A percentile compares a stretch with the other conserved stretches of the same genome.
Evolutionary conservation across 2,888 invertebrate species (phyloP).

Genomic region (Mayetiola destructor): DNA sequence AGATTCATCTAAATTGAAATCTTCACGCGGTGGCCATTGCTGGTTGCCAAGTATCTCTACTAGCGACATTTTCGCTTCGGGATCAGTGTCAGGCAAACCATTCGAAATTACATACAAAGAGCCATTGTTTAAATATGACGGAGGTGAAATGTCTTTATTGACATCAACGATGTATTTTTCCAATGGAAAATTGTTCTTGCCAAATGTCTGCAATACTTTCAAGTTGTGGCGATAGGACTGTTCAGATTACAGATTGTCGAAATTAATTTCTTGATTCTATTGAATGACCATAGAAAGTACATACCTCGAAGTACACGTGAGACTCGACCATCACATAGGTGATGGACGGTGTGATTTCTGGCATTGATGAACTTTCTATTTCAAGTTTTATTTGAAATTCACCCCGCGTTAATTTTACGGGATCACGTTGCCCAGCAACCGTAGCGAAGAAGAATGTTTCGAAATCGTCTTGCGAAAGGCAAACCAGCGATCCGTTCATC

Average conservation of each 20-base stretch:
- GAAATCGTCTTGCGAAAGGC: constrained; percentile 5
- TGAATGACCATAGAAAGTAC: not conserved
- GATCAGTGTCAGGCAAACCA: not conserved
- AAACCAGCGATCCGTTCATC: constrained; percentile 13
- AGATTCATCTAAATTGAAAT: constrained; percentile 43
- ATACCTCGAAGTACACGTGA: constrained; percentile 13
- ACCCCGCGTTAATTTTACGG: constrained; percentile 8
- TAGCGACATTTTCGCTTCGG: not conserved
- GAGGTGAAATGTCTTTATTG: constrained; percentile 24
- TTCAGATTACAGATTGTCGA: not conserved
- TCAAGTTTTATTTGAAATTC: constrained; percentile 14
- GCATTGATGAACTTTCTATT: not conserved
- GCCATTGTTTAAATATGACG: constrained; percentile 2
- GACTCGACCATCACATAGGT: constrained; percentile 3
- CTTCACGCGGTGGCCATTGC: constrained; percentile 37
- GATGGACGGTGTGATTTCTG: not conserved
- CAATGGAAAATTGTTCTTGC: constrained; percentile 43
- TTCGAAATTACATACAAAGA: constrained; percentile 4
- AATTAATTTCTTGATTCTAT: not conserved
- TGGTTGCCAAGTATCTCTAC: not conserved
- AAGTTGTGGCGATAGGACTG: constrained; percentile 50
- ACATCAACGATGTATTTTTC: constrained; percentile 46
- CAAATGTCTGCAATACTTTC: constrained; percentile 42
- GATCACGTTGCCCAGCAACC: constrained; percentile 6
- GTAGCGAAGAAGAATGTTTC: constrained; percentile 13